Conservation (phyloP, 2,797 vertebrate species). For the Fundulus diaphanus region DNA sequence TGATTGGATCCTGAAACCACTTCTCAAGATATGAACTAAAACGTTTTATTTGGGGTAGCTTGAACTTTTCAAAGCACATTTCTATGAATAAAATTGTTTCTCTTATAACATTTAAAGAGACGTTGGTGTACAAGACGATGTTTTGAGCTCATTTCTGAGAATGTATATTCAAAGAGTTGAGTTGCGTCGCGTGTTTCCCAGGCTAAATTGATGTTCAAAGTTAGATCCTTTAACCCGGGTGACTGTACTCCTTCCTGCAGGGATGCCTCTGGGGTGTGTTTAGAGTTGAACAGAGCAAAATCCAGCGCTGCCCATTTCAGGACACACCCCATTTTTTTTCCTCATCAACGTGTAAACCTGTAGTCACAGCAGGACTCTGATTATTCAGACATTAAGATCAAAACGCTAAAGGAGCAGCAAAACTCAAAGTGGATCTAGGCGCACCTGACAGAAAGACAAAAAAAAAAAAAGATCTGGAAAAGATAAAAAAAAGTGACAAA, state of each 20-base stretch:
- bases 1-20: too few species aligned
- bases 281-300: not conserved
- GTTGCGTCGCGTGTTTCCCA: not conserved
- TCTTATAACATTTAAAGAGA: not conserved
- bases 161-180: not conserved
- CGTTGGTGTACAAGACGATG: not conserved
- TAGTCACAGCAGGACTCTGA: not conserved
- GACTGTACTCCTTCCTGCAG: not conserved
- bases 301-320: not conserved
- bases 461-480: not conserved
- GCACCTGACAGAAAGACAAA: not conserved
- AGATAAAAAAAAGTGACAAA: conserved; percentile 30
- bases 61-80: not conserved
- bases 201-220: too few species aligned
- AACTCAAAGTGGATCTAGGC: not conserved
- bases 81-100: not conserved
- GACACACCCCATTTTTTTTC: not conserved
- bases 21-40: too few species aligned
- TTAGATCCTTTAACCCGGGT: not conserved
- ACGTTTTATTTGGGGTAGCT: too few species aligned
- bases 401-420: not conserved
- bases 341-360: not conserved
- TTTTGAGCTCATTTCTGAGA: not conserved
- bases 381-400: not conserved
- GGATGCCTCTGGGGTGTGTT: not conserved